Evolutionary conservation across 1,140 invertebrate species (phyloP).

Genomic region (Vollenhovia emeryi): DNA sequence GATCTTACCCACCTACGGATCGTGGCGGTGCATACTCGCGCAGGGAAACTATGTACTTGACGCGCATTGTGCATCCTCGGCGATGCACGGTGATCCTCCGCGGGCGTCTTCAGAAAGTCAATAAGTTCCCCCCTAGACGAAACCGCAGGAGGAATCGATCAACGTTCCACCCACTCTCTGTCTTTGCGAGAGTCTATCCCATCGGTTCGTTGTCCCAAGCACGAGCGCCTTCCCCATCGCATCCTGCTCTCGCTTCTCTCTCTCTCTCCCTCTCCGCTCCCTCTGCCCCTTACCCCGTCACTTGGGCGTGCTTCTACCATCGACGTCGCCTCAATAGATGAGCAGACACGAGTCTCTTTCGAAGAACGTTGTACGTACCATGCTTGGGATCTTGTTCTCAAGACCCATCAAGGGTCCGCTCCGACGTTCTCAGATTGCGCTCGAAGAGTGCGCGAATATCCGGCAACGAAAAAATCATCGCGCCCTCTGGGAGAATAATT

Average conservation of each 20-base stretch:
- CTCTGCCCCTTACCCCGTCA: not conserved
- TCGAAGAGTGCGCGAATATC: slow-evolving; percentile 27
- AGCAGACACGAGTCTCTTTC: slow-evolving; percentile 57
- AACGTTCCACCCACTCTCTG: slow-evolving; percentile 66
- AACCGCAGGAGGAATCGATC: slow-evolving; percentile 66
- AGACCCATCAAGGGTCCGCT: slow-evolving; percentile 50
- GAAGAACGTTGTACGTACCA: slow-evolving; percentile 52
- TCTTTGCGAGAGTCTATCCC: slow-evolving; percentile 49
- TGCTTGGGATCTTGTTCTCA: slow-evolving; percentile 46
- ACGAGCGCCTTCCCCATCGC: slow-evolving; percentile 23
- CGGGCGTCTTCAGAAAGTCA: slow-evolving; percentile 64
- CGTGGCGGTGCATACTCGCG: slow-evolving; percentile 30
- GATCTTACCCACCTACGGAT: not conserved
- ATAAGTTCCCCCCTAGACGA: slow-evolving; percentile 63
- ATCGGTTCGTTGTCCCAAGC: slow-evolving; percentile 50
- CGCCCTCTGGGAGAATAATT: not conserved
- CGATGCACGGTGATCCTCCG: slow-evolving; percentile 44
- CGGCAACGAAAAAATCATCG: not conserved
- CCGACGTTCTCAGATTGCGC: slow-evolving; percentile 52
- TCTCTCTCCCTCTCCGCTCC: not conserved
- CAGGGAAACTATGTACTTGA: slow-evolving; percentile 24
- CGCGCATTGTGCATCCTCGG: slow-evolving; percentile 31
- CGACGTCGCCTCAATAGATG: slow-evolving; percentile 52
- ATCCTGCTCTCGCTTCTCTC: slow-evolving; percentile 2
- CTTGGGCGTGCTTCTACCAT: slow-evolving; percentile 19